A percentile compares a stretch with the other conserved stretches of the same genome.
phyloP scores from a whole-genome alignment of 1,140 invertebrate genomes.

The Apis dorsata region DNA sequence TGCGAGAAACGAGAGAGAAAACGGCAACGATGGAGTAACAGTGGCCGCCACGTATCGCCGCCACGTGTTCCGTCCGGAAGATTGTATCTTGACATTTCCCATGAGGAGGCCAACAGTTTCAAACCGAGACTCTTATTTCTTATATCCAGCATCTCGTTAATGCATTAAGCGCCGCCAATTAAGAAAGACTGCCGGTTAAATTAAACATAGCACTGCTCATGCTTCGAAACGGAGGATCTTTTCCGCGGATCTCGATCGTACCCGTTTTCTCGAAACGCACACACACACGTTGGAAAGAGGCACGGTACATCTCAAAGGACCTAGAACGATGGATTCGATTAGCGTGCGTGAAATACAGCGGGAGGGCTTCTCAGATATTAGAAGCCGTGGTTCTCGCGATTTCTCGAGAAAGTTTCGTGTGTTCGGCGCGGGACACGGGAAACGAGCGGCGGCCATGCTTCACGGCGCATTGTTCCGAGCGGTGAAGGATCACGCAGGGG shows the following conservation, averaged over 20 bases:
- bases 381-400: conserved; percentile 45
- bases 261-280: neutral
- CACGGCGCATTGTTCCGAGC: conserved; percentile 60
- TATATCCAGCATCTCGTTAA: neutral
- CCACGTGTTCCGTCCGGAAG: neutral
- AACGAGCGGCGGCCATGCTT: conserved; percentile 54
- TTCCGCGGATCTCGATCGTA: neutral
- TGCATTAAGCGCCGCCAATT: conserved; percentile 11
- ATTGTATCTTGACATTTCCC: conserved; percentile 27
- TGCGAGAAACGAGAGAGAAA: no score
- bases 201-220: conserved; percentile 10
- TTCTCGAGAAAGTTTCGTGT: conserved; percentile 55
- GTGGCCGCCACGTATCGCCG: no score
- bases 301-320: neutral
- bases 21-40: no score
- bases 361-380: conserved; percentile 25
- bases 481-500: conserved; percentile 62
- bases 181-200: conserved; percentile 6
- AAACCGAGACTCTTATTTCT: neutral
- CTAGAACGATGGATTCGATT: neutral
- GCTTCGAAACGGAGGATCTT: conserved; percentile 15
- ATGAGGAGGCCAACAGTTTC: neutral
- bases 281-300: neutral
- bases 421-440: conserved; percentile 57
- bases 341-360: neutral